Conservation (phyloP, 2,797 vertebrate genomes). For the Eulemur coronatus region DNA sequence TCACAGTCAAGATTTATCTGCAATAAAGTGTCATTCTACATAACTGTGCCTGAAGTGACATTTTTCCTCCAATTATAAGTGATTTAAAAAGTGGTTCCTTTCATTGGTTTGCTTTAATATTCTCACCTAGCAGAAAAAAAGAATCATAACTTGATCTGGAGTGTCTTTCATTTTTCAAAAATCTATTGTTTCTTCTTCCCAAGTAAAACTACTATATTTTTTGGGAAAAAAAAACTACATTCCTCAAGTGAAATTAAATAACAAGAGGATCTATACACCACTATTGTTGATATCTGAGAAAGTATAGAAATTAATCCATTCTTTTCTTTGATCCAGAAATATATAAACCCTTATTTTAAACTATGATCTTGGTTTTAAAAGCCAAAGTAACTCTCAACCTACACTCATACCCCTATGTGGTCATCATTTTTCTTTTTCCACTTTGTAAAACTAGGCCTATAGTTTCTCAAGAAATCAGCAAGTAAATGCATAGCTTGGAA, state of each 20-base stretch:
- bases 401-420: neutral
- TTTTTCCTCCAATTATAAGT: neutral
- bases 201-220: neutral
- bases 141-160: rapidly evolving
- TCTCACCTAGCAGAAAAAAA: neutral
- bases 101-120: neutral
- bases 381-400: neutral
- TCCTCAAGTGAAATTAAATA: neutral
- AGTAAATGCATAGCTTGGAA: neutral
- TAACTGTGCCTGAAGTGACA: neutral
- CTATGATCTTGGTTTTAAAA: neutral
- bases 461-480: neutral
- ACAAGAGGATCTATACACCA: neutral
- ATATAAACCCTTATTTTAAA: neutral
- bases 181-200: neutral
- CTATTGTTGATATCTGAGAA: neutral
- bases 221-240: neutral
- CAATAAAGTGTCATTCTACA: neutral
- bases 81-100: neutral
- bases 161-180: neutral
- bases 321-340: neutral
- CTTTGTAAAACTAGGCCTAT: neutral
- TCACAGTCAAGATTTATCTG: neutral
- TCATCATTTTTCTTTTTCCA: neutral
- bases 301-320: neutral